A percentile compares a stretch with the other conserved stretches of the same genome.
These are phyloP conservation scores for Saxidomus purpurata DNA, from an alignment of 1,140 invertebrate genomes.

Conservation along the genomic window DNA sequence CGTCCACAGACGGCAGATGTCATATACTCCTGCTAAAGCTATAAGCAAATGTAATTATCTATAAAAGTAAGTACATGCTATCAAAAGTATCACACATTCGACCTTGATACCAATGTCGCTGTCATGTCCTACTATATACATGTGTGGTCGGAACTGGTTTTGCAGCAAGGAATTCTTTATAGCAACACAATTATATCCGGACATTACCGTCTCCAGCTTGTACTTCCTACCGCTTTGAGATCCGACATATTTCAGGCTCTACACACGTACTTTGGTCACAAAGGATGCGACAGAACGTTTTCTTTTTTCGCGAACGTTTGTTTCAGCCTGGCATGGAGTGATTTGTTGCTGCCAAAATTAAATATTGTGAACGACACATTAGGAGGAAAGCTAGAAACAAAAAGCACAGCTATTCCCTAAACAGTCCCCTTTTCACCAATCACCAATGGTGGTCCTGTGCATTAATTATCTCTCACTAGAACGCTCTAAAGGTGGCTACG, in stretches of 20 bases:
- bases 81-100: too few relatives aligned
- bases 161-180: slow-evolving; percentile 58
- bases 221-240: neutral
- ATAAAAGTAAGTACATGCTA: too few relatives aligned
- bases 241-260: slow-evolving; percentile 6
- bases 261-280: slow-evolving; percentile 51
- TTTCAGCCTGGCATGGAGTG: slow-evolving; percentile 60
- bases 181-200: too few relatives aligned
- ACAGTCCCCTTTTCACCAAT: neutral
- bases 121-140: neutral
- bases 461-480: slow-evolving; percentile 64
- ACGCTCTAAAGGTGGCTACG: slow-evolving; percentile 20
- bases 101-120: neutral
- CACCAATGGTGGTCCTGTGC: slow-evolving; percentile 61
- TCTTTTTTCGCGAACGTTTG: neutral
- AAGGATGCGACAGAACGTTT: neutral
- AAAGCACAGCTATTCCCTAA: slow-evolving; percentile 34
- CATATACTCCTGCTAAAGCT: too few relatives aligned
- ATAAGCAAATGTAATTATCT: too few relatives aligned
- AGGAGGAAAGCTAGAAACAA: neutral
- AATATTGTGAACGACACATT: slow-evolving; percentile 22
- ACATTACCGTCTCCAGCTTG: neutral
- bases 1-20: too few relatives aligned
- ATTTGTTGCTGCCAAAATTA: slow-evolving; percentile 4
- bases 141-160: slow-evolving; percentile 37